Base-by-base conservation (phyloP, 2,888 invertebrate species). In the Ophion costatus region DNA sequence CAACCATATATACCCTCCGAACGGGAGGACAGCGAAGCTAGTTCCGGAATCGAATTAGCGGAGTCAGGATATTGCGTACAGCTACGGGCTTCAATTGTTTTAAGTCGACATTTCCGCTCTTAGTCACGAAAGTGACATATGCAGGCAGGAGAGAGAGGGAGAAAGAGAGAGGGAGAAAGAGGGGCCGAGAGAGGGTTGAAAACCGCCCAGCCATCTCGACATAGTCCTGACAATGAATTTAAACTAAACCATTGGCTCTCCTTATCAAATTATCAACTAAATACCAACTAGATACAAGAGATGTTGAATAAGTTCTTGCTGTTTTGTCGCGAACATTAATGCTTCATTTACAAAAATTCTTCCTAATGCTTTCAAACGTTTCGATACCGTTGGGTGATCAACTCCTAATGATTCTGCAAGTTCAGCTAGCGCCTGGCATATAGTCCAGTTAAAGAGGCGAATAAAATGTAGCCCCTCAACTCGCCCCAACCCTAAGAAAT, bases 1-100 rank as follows among this genome's bases (percentile, higher is more conserved):
- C 29, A 67, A 29, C 7, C 51, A 59, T 59, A 70, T 33, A 51
- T 17, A 33, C 14, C 33, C 6, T 24, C 7, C 14, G 9, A 24
- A 51, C 73, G 71, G 29, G 74, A 38, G 85, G 86, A 80, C 88
- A 87, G 88, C 90, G 88, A 87, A 90, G 90, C 91, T 91, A 91
- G 92, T 91, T 92, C 90, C 89, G 88, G 93, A 93, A 93, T 93
- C 91, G 91, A 93, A 93, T 93, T 91, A 93, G 91, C 91, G 90
- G 91, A 92, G 92, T 92, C 93, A 93, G 93, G 93, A 93, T 93
- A 93, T 93, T 93, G 93, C 93, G 92, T 92, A 91, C 91, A 89
- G 90, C 90, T 91, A 88, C 87, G 88, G 89, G 87, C 89, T 88
- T 89, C 93, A 93, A 93, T 93, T 93, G 93, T 93, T 93, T 93